Percentiles rank a stretch among this genome's conserved stretches.
These are phyloP conservation scores for Xyrichtys novacula DNA, from an alignment of 2,797 vertebrate species.

Conservation along the genomic window DNA sequence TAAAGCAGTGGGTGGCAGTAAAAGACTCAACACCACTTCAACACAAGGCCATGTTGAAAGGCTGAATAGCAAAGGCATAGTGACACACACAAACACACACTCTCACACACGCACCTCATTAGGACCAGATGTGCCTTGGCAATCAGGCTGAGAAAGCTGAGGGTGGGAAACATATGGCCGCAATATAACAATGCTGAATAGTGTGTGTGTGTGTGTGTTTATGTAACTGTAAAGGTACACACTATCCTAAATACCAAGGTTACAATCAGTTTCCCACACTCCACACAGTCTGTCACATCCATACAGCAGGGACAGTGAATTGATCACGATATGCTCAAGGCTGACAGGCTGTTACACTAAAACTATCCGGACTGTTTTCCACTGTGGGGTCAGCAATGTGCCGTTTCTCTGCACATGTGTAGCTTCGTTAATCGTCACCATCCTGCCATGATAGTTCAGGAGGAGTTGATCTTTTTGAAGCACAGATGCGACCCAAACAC, in stretches of 20 bases:
- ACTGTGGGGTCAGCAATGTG: no score
- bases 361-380: no score
- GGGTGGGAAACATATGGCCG: conserved; percentile 81
- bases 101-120: conserved; percentile 62
- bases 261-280: conserved; percentile 74
- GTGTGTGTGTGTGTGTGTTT: conserved; percentile 55
- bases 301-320: conserved; percentile 29
- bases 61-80: conserved; percentile 55
- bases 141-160: conserved; percentile 76
- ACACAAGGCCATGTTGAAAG: conserved; percentile 74
- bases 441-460: no score
- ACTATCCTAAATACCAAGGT: conserved; percentile 64
- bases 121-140: conserved; percentile 82
- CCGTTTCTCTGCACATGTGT: no score
- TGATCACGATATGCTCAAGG: conserved; percentile 37
- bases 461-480: no score
- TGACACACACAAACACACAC: conserved; percentile 41
- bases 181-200: conserved; percentile 74
- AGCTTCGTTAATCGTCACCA: no score
- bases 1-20: conserved; percentile 76
- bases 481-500: no score
- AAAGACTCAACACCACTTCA: conserved; percentile 82
- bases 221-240: conserved; percentile 65
- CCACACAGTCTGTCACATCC: conserved; percentile 42
- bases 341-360: neutral